phyloP scores from a whole-genome alignment of 2,113 vertebrate genomes.

The Rhineura floridana region DNA sequence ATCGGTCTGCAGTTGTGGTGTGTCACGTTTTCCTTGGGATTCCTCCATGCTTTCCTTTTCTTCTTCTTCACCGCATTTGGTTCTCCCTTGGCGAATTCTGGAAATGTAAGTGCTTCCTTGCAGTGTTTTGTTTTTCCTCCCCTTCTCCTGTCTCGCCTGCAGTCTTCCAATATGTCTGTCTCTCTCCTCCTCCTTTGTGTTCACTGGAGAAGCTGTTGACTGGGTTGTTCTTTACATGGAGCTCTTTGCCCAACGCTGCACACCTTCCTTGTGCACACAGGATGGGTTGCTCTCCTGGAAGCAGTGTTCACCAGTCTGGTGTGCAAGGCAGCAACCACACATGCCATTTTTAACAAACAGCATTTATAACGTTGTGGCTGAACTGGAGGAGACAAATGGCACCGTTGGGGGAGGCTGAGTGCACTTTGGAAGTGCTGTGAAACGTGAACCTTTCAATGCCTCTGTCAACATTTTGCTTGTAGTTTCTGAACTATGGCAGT shows the following conservation, averaged over 20 bases:
- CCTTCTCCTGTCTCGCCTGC: background rate
- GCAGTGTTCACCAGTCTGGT: background rate
- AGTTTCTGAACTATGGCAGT: background rate
- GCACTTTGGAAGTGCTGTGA: background rate
- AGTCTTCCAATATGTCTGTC: conserved; percentile 22
- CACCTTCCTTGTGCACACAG: background rate
- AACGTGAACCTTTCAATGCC: background rate
- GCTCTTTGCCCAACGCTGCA: background rate
- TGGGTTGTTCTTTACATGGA: background rate
- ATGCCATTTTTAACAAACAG: background rate
- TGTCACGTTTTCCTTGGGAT: conserved; percentile 11
- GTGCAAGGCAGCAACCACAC: background rate
- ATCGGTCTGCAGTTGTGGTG: conserved; percentile 23
- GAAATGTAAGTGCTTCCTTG: conserved; percentile 49
- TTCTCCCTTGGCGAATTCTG: conserved; percentile 28
- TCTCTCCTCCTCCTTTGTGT: conserved; percentile 25
- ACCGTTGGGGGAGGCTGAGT: background rate
- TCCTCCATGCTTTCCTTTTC: conserved; percentile 44
- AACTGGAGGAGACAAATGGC: background rate
- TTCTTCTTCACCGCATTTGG: conserved; percentile 12
- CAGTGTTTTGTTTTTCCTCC: no score
- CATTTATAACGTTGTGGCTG: background rate
- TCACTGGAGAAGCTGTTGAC: background rate
- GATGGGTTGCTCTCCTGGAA: background rate
- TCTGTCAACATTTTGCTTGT: background rate